A percentile compares a stretch with the other conserved stretches of the same genome.
These are phyloP conservation scores for Leptodactylus fuscus DNA, from an alignment of 2,113 vertebrate species.

Conservation along the genomic window DNA sequence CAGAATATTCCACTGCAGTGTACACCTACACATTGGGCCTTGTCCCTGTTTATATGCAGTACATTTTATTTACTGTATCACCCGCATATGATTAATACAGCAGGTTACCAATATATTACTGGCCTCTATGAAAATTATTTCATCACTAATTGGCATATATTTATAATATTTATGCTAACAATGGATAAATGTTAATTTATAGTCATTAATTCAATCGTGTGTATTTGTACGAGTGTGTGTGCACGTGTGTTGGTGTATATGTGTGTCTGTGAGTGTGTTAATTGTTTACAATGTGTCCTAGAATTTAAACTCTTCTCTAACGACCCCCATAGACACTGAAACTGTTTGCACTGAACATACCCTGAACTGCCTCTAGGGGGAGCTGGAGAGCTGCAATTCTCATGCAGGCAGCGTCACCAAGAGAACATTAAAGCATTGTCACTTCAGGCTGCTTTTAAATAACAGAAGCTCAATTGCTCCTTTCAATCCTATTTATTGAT, in stretches of 20 bases:
- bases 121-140: too few species aligned
- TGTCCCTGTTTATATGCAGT: background rate
- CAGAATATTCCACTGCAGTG: too few species aligned
- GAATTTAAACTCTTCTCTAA: background rate
- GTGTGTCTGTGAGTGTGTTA: background rate
- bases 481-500: background rate
- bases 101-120: background rate
- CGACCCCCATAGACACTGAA: background rate
- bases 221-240: background rate
- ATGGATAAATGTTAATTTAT: background rate
- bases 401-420: conserved; percentile 8
- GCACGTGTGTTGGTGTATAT: background rate
- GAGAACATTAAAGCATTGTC: conserved; percentile 28
- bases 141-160: too few species aligned
- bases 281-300: background rate
- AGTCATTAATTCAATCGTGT: background rate
- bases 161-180: background rate
- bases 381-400: conserved; percentile 39
- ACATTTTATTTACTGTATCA: background rate
- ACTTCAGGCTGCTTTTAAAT: conserved; percentile 10
- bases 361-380: conserved; percentile 34
- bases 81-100: background rate
- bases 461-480: conserved; percentile 6
- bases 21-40: too few species aligned
- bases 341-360: background rate